phyloP scores from a whole-genome alignment of 2,888 invertebrate species.

The Chrysotoxum bicinctum region DNA sequence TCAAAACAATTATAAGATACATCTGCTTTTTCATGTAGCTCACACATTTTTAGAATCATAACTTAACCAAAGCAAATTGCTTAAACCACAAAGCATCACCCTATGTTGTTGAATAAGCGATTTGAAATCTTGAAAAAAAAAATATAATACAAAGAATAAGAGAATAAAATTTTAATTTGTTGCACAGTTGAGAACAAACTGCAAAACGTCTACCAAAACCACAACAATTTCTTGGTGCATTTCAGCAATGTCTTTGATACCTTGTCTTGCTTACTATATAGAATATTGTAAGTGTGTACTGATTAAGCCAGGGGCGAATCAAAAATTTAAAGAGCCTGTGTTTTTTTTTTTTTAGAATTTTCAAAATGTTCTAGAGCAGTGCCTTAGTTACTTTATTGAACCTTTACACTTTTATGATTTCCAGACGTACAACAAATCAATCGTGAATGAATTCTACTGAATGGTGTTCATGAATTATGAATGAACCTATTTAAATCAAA shows the following conservation, averaged over 20 bases:
- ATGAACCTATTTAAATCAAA: no score
- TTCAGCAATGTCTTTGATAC: conserved; percentile 67
- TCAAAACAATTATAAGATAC: background rate
- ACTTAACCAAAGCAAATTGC: conserved; percentile 13
- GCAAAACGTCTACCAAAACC: conserved; percentile 42
- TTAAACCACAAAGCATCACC: conserved; percentile 33
- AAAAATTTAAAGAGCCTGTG: background rate
- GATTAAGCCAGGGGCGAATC: no score
- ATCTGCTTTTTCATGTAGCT: background rate
- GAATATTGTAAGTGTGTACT: background rate
- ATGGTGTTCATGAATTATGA: no score
- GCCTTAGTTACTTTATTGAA: no score
- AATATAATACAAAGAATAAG: conserved; percentile 4
- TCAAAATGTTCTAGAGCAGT: no score
- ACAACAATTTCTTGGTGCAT: conserved; percentile 53
- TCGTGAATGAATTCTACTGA: no score
- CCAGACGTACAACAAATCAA: no score
- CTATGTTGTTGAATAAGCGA: conserved; percentile 6
- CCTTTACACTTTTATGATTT: no score
- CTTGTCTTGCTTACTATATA: conserved; percentile 28
- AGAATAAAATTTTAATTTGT: conserved; percentile 66
- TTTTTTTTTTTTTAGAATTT: background rate
- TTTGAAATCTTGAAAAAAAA: background rate
- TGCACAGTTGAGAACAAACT: conserved; percentile 56
- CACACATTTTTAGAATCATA: background rate